Base-by-base conservation (phyloP, 2,797 vertebrate genomes). In the Leptodactylus fallax region DNA sequence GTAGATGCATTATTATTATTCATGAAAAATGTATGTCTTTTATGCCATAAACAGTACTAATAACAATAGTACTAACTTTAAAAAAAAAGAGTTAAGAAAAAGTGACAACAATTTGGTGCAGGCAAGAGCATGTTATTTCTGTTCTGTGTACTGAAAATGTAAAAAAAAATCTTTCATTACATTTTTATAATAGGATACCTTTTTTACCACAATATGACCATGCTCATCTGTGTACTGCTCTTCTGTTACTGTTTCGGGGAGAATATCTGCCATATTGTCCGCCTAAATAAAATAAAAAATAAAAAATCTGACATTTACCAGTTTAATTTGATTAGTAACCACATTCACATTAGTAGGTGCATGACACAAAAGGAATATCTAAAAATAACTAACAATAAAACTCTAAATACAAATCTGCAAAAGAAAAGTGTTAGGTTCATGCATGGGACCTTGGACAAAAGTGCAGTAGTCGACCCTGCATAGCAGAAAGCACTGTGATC, bases 191-290 rank as follows among this genome's bases (percentile, higher is more conserved):
- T 17, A 27, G 1, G 55, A 61, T 95, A 98, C 98, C 94, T 99
- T 99, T 92, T 97, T 99, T 14, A 97, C 94, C n/a, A 99, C 97
- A 14, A 95, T 96, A 93, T 98, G 97, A 58, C 98, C 98, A 0
- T 97, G 94, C 88, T 99, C 97, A 56, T 99, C 98, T 0, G 93
- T 96, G 84, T 98, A 99, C 81, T 97, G 95, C 92, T 99, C 98
- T 87, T 99, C 97, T 2, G 97, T 98, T 91, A 98, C 96, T 0
- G 95, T 95, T 93, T 98, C 97, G 21, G 96, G 92, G 58, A 95
- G 96, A 86, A 99, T 95, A 56, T 99, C 97, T 84, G 97, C 96
- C 89, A 99, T 94, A 7, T 95, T 93, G 23, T 99, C 97, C 0
- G 96, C 97, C 98, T 99, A 90, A 45, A 14, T 25, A 25, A 3